Evolutionary conservation across 2,797 vertebrate genomes (phyloP).

Genomic region (Linurgus olivaceus): DNA sequence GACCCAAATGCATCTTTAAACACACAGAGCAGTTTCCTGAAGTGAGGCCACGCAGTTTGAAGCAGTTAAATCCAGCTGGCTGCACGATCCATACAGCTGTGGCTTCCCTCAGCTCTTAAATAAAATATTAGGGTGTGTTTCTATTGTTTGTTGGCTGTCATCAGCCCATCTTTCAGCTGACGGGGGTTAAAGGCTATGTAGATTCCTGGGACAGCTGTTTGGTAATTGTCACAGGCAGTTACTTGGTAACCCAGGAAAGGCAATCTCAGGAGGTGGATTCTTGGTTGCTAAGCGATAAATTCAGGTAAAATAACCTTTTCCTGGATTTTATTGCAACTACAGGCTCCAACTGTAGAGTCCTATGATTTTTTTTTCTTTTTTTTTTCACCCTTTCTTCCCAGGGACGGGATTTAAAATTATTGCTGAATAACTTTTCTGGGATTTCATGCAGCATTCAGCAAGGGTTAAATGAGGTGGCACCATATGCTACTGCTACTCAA

Average conservation of each 20-base stretch:
- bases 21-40: neutral
- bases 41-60: neutral
- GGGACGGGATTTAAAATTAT: neutral
- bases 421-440: conserved; percentile 18
- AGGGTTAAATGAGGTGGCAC: neutral
- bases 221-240: conserved; percentile 71
- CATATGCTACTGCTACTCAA: neutral
- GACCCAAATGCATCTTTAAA: neutral
- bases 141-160: conserved; percentile 71
- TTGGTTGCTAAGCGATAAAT: conserved; percentile 75
- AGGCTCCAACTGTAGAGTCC: neutral
- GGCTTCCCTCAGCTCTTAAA: conserved; percentile 68
- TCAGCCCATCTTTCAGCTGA: conserved; percentile 60
- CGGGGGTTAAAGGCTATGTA: conserved; percentile 69
- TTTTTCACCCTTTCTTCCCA: neutral
- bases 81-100: conserved; percentile 58
- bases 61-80: conserved; percentile 43
- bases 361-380: neutral
- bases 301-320: conserved; percentile 70
- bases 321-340: conserved; percentile 39
- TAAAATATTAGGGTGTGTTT: conserved; percentile 72
- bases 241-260: conserved; percentile 66
- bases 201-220: conserved; percentile 73
- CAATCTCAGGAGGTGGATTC: conserved; percentile 59
- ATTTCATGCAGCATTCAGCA: neutral